Evolutionary conservation across 1,140 invertebrate genomes (phyloP), one percentile per base, ranked within the genome.

Genomic region (Apis laboriosa): DNA sequence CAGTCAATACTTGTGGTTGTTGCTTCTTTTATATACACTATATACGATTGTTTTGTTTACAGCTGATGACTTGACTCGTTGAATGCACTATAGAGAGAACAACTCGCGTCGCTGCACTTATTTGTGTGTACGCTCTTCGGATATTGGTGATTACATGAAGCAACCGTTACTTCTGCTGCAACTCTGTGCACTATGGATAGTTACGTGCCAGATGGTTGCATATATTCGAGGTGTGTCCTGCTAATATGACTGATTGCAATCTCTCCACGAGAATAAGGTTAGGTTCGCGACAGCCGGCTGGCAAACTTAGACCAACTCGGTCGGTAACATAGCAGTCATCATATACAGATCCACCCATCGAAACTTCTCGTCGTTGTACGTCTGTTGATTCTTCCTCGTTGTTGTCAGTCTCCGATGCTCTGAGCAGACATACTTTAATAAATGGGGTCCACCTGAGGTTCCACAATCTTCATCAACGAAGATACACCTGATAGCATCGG

Each of bases 381-480:
- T 58, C 58, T 72, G 77, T 70, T 77, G 53, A 68, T 64, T 77
- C 63, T 76, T 58, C 19, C 74, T 43, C 21, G 67, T 70, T 64
- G 56, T 67, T 80, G 72, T 58, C 75, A 80, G 63, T 66, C 49
- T 58, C 64, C 73, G 72, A 66, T 86, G 85, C 84, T 74, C 71
- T 51, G 72, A 82, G 77, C 80, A 86, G 84, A 88, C 90, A 88
- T 85, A 89, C 84, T 92, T 92, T 92, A 92, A 92, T 92, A 92
- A 92, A 92, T 91, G 91, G 88, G 89, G 89, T 88, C 88, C 88
- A 79, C 87, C 84, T 84, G 89, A 89, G 91, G 91, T 92, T 92
- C n/a, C n/a, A 89, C 89, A 92, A 92, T 91, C 92, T 93, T 93
- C 91, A 92, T 93, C 91, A 92, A 81, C 87, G 85, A 79, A 90